phyloP scores from a whole-genome alignment of 1,140 invertebrate species.

The Caenorhabditis brenneri region DNA sequence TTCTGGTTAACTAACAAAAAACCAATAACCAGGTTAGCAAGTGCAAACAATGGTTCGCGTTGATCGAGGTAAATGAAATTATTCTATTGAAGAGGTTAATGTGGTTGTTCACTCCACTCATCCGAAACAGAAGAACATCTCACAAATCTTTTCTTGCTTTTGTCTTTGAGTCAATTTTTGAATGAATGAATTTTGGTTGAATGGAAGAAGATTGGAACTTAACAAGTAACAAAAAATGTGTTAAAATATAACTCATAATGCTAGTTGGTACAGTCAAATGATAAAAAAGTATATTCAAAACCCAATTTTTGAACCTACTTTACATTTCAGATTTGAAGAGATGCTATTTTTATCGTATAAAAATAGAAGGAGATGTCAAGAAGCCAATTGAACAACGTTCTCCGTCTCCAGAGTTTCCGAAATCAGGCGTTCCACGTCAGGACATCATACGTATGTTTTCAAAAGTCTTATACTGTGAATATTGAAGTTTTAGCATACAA shows the following conservation, averaged over 20 bases:
- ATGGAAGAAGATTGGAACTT: not conserved
- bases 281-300: too few species aligned
- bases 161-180: too few species aligned
- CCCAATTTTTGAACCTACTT: too few species aligned
- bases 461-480: not conserved
- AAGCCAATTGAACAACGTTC: not conserved
- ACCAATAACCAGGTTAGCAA: not conserved
- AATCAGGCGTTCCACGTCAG: not conserved
- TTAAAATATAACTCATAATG: too few species aligned
- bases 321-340: conserved; percentile 19
- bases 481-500: not conserved
- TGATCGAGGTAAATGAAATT: conserved; percentile 17
- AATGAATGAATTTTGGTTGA: not conserved
- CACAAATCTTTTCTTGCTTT: not conserved
- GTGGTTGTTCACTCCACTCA: not conserved
- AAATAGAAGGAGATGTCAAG: not conserved
- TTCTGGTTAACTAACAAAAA: not conserved
- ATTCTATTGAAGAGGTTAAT: too few species aligned
- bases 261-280: too few species aligned
- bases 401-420: not conserved
- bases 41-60: not conserved
- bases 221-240: too few species aligned
- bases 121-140: not conserved
- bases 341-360: conserved; percentile 1
- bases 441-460: not conserved